Base-by-base conservation (phyloP, 2,113 vertebrate genomes). In the Turdus rufiventris region DNA sequence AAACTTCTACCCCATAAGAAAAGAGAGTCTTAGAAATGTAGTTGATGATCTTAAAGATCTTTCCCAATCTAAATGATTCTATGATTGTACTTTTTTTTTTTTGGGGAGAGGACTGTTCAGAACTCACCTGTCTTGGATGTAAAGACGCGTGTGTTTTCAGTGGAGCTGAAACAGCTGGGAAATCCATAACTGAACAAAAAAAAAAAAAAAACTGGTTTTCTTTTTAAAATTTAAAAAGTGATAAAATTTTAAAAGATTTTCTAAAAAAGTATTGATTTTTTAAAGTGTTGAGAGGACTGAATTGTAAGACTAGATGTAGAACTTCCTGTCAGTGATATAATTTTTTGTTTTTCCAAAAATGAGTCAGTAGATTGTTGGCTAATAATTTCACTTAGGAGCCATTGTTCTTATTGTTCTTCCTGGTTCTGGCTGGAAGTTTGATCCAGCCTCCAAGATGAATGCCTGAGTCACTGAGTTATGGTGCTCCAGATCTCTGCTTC, bases 141-240 rank as follows among this genome's bases (percentile, higher is more conserved):
- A 26, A 61, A 12, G 14, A 38, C 60, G 11, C 33, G 18, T 63
- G 4, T 34, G 28, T n/a, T 89, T 73, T 53, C 14, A 53, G 24
- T 34, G 18, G 23, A 67, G 38, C 8, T 72, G 71, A 82, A 60
- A 28, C 4, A 78, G 9, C 7, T 47, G 12, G 10, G 16, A 91
- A 74, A 74, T 67, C 50, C 29, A n/a, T 0, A 0, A 57, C 15
- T 36, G 1, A 8, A 48, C 58, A 40, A 8, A 48, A 63, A 40
- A 9, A 33, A 17, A 28, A 28, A 28, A 8, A 51, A 36, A 34
- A 0, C 8, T 26, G 2, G 8, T 28, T 19, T 29, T 33, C 0
- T 14, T 60, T n/a, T n/a, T 45, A 29, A 66, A 81, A 24, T n/a
- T 47, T 2, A 11, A 51, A 83, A 65, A 38, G 48, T 3, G 36